Percentiles rank a stretch among this genome's conserved stretches.
Evolutionary conservation across 2,113 vertebrate genomes (phyloP).

Genomic region (Oxygymnocypris stewartii): DNA sequence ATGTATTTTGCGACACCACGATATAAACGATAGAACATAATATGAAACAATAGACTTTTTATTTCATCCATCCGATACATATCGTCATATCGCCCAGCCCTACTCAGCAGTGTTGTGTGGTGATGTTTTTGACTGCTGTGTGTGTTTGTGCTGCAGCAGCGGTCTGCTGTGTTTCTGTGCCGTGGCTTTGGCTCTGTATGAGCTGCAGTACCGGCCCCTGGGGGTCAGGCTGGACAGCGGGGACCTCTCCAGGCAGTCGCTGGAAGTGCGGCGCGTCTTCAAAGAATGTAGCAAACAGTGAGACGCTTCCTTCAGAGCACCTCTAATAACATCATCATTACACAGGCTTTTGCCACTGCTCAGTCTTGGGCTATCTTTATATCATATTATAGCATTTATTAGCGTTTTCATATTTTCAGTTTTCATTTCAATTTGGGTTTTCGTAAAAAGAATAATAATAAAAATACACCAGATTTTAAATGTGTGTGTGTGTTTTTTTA

Average conservation of each 20-base stretch:
- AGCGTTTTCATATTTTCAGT: not conserved
- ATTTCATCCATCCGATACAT: no score
- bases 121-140: not conserved
- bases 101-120: not conserved
- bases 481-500: no score
- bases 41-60: no score
- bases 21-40: no score
- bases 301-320: conserved; percentile 56
- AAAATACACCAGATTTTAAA: no score
- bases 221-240: conserved; percentile 91
- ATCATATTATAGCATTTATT: not conserved
- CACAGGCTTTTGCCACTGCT: not conserved
- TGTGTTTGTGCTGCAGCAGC: conserved; percentile 72
- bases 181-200: conserved; percentile 81
- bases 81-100: no score
- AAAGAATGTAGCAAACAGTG: conserved; percentile 75
- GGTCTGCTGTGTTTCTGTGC: conserved; percentile 91
- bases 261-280: conserved; percentile 77
- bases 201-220: conserved; percentile 81
- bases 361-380: not conserved
- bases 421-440: no score
- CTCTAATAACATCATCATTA: not conserved
- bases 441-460: no score
- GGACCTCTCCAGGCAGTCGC: conserved; percentile 83
- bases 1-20: no score